A percentile compares a stretch with the other conserved stretches of the same genome.
Conservation (phyloP, 1,140 invertebrate genomes). For the Parasteatoda tepidariorum region DNA sequence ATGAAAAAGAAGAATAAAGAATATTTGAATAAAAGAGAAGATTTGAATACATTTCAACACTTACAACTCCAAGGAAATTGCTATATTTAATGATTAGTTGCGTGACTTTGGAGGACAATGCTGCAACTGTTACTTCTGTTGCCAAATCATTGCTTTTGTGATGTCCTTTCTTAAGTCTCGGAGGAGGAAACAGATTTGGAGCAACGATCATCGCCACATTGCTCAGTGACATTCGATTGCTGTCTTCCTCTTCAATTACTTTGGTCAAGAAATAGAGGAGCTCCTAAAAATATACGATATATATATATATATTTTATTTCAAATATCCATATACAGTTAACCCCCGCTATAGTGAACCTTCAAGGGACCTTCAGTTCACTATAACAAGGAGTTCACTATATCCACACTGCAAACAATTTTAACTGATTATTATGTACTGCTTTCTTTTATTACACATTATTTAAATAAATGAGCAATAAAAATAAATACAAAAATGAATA, state of each 20-base stretch:
- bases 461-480: too few species aligned
- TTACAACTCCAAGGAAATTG: conserved; percentile 81
- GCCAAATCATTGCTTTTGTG: conserved; percentile 64
- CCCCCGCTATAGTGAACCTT: too few species aligned
- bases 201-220: conserved; percentile 94
- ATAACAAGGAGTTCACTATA: too few species aligned
- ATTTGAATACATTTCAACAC: conserved; percentile 29
- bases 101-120: conserved; percentile 83
- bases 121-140: conserved; percentile 81
- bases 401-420: too few species aligned
- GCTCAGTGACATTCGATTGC: conserved; percentile 89
- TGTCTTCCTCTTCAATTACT: conserved; percentile 77
- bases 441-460: too few species aligned
- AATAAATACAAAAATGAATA: too few species aligned
- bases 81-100: conserved; percentile 80
- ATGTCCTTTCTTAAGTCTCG: conserved; percentile 66
- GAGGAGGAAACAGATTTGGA: conserved; percentile 85
- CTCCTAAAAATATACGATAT: conserved; percentile 70
- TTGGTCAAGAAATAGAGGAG: conserved; percentile 80
- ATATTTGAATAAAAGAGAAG: too few species aligned
- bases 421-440: too few species aligned
- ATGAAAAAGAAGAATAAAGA: too few species aligned
- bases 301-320: too few species aligned
- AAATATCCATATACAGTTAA: too few species aligned
- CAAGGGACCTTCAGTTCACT: too few species aligned